A percentile compares a stretch with the other conserved stretches of the same genome.
Conservation (phyloP, 1,140 invertebrate genomes). For the Hyphantria cunea region DNA sequence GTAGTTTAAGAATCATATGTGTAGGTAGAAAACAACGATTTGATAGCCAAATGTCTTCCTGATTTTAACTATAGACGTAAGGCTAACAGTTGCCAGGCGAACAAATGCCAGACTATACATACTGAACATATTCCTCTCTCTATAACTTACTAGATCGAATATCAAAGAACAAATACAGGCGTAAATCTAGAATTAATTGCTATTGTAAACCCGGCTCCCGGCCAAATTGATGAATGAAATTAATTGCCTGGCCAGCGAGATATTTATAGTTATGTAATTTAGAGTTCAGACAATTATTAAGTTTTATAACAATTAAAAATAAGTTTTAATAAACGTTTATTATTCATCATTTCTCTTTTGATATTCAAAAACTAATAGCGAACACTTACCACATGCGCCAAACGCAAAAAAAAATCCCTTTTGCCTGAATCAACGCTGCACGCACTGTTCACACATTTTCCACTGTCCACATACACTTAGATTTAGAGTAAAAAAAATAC, state of each 20-base stretch:
- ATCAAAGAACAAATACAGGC: conserved; percentile 1
- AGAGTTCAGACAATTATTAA: background rate
- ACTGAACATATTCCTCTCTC: conserved; percentile 1
- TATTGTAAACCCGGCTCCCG: conserved; percentile 15
- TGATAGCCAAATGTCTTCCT: no score
- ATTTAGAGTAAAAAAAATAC: conserved; percentile 25
- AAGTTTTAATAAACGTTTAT: no score
- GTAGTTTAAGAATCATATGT: no score
- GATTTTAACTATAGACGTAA: no score
- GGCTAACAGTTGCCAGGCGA: background rate
- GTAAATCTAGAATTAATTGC: conserved; percentile 15
- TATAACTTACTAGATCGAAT: background rate
- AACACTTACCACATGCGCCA: conserved; percentile 47
- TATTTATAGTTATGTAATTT: conserved; percentile 27
- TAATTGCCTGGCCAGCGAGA: conserved; percentile 24
- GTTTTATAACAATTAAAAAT: background rate
- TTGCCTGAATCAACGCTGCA: conserved; percentile 43
- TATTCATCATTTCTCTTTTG: no score
- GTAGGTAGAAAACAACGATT: no score
- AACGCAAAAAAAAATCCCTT: conserved; percentile 44
- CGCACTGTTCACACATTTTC: conserved; percentile 71
- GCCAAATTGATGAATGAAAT: conserved; percentile 21
- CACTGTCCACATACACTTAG: conserved; percentile 28
- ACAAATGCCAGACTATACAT: background rate
- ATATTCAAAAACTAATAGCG: conserved; percentile 6